Evolutionary conservation across 1,140 invertebrate species (phyloP).

Genomic region (Callitettix versicolor): DNA sequence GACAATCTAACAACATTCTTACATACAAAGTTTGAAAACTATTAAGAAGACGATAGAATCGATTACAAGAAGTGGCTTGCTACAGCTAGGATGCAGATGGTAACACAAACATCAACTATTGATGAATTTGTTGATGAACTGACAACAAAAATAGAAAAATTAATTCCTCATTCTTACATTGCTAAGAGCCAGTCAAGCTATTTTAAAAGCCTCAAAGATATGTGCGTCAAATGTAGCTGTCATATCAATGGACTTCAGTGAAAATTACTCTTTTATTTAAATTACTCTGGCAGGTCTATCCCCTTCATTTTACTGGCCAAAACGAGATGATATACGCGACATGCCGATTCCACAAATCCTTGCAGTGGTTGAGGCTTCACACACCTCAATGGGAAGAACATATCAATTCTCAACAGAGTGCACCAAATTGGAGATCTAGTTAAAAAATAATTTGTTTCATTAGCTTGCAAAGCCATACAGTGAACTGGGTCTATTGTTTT

Average conservation of each 20-base stretch:
- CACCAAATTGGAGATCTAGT: no score
- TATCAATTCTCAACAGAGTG: no score
- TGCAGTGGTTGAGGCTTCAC: no score
- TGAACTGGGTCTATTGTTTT: no score
- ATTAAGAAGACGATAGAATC: not conserved
- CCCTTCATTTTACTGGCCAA: no score
- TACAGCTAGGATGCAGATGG: not conserved
- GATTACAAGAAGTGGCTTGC: not conserved
- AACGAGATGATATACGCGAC: no score
- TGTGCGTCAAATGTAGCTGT: not conserved
- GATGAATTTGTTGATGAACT: constrained; percentile 1
- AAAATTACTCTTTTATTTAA: constrained; percentile 25
- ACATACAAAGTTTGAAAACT: not conserved
- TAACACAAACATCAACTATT: not conserved
- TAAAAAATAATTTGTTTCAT: no score
- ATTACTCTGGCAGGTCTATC: no score
- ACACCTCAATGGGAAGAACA: no score
- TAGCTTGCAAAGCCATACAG: no score
- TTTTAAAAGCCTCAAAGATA: not conserved
- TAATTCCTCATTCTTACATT: not conserved
- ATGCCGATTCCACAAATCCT: no score
- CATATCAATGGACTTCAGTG: constrained; percentile 5
- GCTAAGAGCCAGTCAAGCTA: not conserved
- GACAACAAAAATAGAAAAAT: not conserved
- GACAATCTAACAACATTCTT: no score